Evolutionary conservation across 2,797 vertebrate species (phyloP).

Genomic region (Gila robusta): DNA sequence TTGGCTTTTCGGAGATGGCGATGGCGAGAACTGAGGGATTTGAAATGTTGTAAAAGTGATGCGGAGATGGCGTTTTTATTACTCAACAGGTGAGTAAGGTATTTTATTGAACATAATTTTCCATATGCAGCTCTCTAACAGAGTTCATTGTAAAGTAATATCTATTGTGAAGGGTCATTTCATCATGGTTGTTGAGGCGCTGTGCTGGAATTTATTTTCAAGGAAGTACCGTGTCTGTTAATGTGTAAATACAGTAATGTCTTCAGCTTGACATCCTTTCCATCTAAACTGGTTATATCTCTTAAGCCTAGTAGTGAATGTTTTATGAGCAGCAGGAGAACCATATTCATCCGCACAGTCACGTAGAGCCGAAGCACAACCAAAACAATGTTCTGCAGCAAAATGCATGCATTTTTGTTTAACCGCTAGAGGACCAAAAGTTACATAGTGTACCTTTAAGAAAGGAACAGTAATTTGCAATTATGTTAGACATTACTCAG

Average conservation of each 20-base stretch:
- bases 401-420: background rate
- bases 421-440: background rate
- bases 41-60: background rate
- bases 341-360: background rate
- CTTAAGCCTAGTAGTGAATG: background rate
- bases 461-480: constrained; percentile 44
- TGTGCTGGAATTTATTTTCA: background rate
- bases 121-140: background rate
- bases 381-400: background rate
- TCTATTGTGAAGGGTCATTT: background rate
- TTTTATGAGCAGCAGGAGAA: background rate
- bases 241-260: background rate
- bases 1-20: no score
- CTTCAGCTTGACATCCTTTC: background rate
- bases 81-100: background rate
- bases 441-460: background rate
- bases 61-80: background rate
- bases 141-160: background rate
- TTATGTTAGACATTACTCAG: constrained; percentile 26
- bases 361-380: background rate
- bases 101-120: background rate
- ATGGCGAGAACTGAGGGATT: background rate
- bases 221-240: background rate
- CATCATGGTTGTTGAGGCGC: background rate
- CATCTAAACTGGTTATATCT: background rate